A percentile compares a stretch with the other conserved stretches of the same genome.
phyloP scores from a whole-genome alignment of 2,888 invertebrate genomes.

The Corythucha ciliata region DNA sequence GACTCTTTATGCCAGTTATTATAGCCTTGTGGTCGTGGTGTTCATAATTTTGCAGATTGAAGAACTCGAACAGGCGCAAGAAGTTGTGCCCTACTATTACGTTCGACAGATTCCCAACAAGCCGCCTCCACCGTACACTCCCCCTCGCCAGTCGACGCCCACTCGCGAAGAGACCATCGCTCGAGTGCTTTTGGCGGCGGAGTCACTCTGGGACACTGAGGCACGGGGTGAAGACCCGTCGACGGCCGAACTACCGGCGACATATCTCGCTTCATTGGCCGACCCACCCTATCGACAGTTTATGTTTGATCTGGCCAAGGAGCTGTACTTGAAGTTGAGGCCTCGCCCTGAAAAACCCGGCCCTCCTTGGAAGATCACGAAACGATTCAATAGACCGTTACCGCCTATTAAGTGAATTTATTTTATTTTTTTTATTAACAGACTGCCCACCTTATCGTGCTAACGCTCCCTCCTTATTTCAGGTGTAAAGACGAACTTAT shows the following conservation, averaged over 20 bases:
- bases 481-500: constrained; percentile 43
- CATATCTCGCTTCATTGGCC: constrained; percentile 5
- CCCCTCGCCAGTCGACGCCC: constrained; percentile 43
- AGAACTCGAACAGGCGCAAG: constrained; percentile 44
- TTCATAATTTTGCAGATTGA: constrained; percentile 45
- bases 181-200: constrained; percentile 19
- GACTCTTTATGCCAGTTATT: neutral
- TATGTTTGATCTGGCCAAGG: constrained; percentile 27
- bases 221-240: constrained; percentile 23
- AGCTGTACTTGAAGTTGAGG: constrained; percentile 25
- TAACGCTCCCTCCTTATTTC: neutral
- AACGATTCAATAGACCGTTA: constrained; percentile 15
- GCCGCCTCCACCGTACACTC: constrained; percentile 66
- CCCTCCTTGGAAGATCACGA: constrained; percentile 24
- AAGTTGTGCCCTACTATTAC: constrained; percentile 45
- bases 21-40: neutral
- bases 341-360: constrained; percentile 12
- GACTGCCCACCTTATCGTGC: no score
- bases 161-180: constrained; percentile 43
- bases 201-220: constrained; percentile 22
- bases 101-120: constrained; percentile 62
- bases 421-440: no score
- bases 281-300: constrained; percentile 39
- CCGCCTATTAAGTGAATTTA: constrained; percentile 21
- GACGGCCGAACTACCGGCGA: constrained; percentile 19